Evolutionary conservation across 2,797 vertebrate species (phyloP).

Genomic region (Periophthalmus magnuspinnatus): DNA sequence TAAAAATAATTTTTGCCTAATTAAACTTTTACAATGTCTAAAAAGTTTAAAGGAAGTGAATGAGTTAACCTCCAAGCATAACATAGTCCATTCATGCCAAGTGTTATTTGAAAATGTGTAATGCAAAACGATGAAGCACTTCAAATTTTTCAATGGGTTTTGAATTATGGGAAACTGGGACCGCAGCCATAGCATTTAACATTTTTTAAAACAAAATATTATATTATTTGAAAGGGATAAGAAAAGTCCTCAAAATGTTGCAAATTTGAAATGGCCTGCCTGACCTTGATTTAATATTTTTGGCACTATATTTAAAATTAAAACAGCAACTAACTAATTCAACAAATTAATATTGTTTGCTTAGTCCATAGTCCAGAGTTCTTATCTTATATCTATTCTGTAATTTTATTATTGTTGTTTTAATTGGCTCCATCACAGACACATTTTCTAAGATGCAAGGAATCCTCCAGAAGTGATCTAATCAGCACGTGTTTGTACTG

Average conservation of each 20-base stretch:
- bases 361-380: not conserved
- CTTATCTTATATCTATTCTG: not conserved
- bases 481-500: not conserved
- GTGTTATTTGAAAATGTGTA: not conserved
- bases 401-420: conserved; percentile 21
- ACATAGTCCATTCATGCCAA: too few relatives aligned
- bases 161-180: too few relatives aligned
- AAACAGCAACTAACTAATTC: not conserved
- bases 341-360: not conserved
- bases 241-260: too few relatives aligned
- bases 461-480: conserved; percentile 19
- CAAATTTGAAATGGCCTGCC: too few relatives aligned
- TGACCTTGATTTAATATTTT: not conserved
- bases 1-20: not conserved
- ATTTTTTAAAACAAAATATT: too few relatives aligned
- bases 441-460: conserved; percentile 11
- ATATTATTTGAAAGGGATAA: too few relatives aligned
- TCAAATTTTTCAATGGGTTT: too few relatives aligned
- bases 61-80: too few relatives aligned
- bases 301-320: not conserved
- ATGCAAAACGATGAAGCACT: not conserved
- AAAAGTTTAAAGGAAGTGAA: too few relatives aligned
- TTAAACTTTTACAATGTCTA: not conserved
- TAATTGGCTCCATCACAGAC: conserved; percentile 34
- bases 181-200: too few relatives aligned